Percentiles rank a stretch among this genome's conserved stretches.
phyloP scores from a whole-genome alignment of 2,888 invertebrate species.

The Eristalis pertinax region DNA sequence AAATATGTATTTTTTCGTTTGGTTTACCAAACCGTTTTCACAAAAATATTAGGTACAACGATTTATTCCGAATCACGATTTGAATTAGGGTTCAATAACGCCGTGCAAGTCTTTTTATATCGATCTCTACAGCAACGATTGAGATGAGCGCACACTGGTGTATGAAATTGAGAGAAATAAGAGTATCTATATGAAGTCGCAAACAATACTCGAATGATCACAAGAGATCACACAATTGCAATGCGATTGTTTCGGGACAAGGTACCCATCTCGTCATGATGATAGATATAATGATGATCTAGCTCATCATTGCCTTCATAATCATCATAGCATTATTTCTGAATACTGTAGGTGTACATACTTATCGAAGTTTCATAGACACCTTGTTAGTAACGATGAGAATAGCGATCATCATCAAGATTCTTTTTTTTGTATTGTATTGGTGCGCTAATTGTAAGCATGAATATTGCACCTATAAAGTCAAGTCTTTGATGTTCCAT shows the following conservation, averaged over 20 bases:
- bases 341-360: constrained; percentile 28
- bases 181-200: constrained; percentile 32
- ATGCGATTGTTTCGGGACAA: constrained; percentile 64
- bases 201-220: constrained; percentile 66
- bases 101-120: constrained; percentile 76
- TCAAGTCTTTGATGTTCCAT: constrained; percentile 16
- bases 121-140: constrained; percentile 52
- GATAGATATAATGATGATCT: constrained; percentile 42
- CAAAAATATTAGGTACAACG: constrained; percentile 40
- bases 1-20: background rate
- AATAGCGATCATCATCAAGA: constrained; percentile 41
- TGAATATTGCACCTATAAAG: constrained; percentile 50
- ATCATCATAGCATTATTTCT: constrained; percentile 36
- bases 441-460: constrained; percentile 35
- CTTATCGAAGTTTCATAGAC: constrained; percentile 16
- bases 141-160: constrained; percentile 50
- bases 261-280: constrained; percentile 35
- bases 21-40: constrained; percentile 2
- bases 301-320: constrained; percentile 54
- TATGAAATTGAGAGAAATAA: constrained; percentile 57
- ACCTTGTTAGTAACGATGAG: constrained; percentile 54
- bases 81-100: constrained; percentile 75
- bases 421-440: constrained; percentile 18
- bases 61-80: constrained; percentile 73
- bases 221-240: constrained; percentile 68